These are phyloP conservation scores for Chaetogeoica ovagalla DNA, from an alignment of 2,888 invertebrate genomes.

Conservation along the genomic window DNA sequence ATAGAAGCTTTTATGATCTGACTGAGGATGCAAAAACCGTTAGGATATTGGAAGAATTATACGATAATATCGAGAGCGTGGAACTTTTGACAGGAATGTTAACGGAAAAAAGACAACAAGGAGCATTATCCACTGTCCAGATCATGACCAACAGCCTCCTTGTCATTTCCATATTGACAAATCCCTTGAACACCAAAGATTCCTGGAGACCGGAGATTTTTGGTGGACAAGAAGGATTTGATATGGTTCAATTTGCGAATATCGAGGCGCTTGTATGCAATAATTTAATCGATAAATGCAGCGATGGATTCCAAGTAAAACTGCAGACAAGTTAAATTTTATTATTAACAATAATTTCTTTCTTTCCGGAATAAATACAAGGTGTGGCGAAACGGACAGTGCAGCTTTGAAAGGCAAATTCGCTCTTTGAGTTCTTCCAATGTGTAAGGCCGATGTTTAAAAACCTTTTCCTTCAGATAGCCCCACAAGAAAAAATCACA, in stretches of 20 bases:
- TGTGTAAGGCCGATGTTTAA: too few relatives aligned
- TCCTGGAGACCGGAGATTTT: conserved; percentile 7
- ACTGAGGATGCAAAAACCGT: background rate
- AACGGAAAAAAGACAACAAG: background rate
- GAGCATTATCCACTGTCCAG: background rate
- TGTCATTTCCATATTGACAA: conserved; percentile 21
- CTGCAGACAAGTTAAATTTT: background rate
- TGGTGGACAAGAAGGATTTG: background rate
- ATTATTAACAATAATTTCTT: too few relatives aligned
- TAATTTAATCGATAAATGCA: conserved; percentile 1
- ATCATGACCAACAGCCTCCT: conserved; percentile 7
- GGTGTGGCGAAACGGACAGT: too few relatives aligned
- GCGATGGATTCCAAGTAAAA: background rate
- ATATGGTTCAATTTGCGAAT: background rate
- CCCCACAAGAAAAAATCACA: too few relatives aligned
- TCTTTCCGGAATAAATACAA: too few relatives aligned
- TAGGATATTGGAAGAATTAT: background rate
- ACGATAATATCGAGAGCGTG: background rate
- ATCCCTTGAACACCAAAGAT: background rate
- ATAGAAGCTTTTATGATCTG: background rate
- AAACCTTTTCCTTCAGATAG: too few relatives aligned
- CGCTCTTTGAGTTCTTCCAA: too few relatives aligned
- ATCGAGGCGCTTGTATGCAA: background rate
- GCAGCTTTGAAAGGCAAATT: too few relatives aligned
- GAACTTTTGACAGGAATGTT: conserved; percentile 21